Percentiles rank a stretch among this genome's conserved stretches.
These are phyloP conservation scores for Allacma fusca DNA, from an alignment of 2,888 invertebrate species.

Conservation along the genomic window DNA sequence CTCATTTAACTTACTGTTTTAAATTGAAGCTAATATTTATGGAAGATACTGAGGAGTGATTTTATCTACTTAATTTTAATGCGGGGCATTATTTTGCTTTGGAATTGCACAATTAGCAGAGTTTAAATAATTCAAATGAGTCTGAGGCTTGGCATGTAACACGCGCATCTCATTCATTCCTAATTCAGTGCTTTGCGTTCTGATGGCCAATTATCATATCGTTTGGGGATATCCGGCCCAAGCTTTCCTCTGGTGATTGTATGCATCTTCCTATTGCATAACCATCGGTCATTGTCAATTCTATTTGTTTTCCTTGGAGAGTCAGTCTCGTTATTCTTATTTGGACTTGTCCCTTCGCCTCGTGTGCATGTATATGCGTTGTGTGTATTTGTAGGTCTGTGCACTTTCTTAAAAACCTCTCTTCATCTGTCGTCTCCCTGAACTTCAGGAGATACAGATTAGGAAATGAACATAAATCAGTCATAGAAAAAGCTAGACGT, in stretches of 20 bases:
- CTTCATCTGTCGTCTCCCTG: too few species aligned
- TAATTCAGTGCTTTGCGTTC: not conserved
- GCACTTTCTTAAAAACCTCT: too few species aligned
- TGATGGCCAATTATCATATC: conserved; percentile 10
- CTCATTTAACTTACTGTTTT: too few species aligned
- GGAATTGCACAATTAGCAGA: not conserved
- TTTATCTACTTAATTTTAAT: too few species aligned
- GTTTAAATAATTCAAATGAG: not conserved
- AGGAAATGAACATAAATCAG: conserved; percentile 13
- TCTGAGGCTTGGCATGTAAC: not conserved
- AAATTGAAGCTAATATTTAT: too few species aligned
- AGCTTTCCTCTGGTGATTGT: conserved; percentile 5
- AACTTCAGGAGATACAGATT: conserved; percentile 11
- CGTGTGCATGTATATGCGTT: too few species aligned
- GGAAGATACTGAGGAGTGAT: too few species aligned
- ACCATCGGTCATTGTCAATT: conserved; percentile 30
- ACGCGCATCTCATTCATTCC: conserved; percentile 9
- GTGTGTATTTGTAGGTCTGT: too few species aligned
- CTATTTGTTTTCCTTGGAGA: not conserved
- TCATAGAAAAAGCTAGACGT: not conserved
- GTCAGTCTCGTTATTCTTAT: too few species aligned
- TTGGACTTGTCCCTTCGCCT: too few species aligned
- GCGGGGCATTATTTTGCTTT: not conserved
- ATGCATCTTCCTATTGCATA: not conserved
- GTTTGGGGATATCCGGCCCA: conserved; percentile 12